Evolutionary conservation across 2,888 invertebrate species (phyloP).

Genomic region (Blomia tropicalis): DNA sequence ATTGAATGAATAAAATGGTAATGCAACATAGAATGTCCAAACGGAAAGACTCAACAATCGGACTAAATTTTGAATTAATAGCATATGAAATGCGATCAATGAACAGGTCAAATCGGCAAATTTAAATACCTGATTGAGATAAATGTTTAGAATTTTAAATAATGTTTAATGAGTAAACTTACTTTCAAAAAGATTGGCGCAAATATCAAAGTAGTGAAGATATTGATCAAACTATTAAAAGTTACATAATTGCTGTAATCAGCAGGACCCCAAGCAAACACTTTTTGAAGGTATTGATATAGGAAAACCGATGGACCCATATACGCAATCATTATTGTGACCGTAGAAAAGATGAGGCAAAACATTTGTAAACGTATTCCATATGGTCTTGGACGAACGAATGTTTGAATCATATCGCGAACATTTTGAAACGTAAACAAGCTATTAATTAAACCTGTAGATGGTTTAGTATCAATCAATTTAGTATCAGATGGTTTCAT

Average conservation of each 20-base stretch:
- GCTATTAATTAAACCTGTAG: not conserved
- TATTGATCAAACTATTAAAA: not conserved
- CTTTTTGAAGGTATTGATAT: slow-evolving; percentile 14
- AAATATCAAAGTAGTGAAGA: not conserved
- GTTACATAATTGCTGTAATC: slow-evolving; percentile 6
- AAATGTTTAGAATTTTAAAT: no score
- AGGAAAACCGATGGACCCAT: slow-evolving; percentile 3
- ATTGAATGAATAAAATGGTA: not conserved
- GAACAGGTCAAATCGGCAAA: not conserved
- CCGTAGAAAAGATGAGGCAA: slow-evolving; percentile 5
- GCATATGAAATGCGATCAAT: not conserved
- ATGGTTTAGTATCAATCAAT: not conserved
- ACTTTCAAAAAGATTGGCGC: slow-evolving; percentile 12
- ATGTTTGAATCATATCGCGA: slow-evolving; percentile 14
- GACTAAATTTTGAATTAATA: not conserved
- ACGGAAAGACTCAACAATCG: not conserved
- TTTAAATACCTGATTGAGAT: not conserved
- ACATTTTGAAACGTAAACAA: slow-evolving; percentile 8
- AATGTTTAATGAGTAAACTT: not conserved
- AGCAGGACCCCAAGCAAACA: slow-evolving; percentile 15
- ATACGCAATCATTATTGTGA: not conserved
- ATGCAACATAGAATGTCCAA: not conserved
- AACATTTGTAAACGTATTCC: slow-evolving; percentile 8
- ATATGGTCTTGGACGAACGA: not conserved
- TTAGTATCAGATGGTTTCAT: not conserved